Conservation (phyloP, 2,797 vertebrate genomes). For the Hydrophis major region DNA sequence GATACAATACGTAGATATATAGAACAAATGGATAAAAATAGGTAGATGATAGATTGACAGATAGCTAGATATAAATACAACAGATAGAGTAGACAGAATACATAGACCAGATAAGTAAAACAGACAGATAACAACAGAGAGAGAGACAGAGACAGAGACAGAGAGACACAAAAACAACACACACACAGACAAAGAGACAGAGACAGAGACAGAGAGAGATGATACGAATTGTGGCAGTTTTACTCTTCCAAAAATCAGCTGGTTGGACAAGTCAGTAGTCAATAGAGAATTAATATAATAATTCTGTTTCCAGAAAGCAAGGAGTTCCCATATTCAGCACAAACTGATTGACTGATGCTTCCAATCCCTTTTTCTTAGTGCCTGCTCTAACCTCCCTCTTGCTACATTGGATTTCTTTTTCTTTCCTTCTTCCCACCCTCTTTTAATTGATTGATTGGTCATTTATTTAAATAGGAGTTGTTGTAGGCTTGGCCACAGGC, state of each 20-base stretch:
- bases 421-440: background rate
- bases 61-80: too few relatives aligned
- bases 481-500: background rate
- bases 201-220: background rate
- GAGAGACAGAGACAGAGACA: too few relatives aligned
- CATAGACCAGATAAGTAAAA: too few relatives aligned
- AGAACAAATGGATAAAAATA: too few relatives aligned
- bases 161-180: too few relatives aligned
- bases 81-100: too few relatives aligned
- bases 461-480: background rate
- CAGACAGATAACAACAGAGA: background rate
- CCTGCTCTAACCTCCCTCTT: background rate
- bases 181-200: background rate
- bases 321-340: background rate
- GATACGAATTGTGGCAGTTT: background rate
- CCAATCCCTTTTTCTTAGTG: background rate
- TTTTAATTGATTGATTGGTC: background rate
- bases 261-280: background rate
- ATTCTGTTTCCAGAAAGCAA: background rate
- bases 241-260: background rate
- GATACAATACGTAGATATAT: background rate
- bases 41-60: too few relatives aligned
- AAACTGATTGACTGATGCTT: background rate
- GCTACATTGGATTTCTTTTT: background rate
- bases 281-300: background rate